A percentile compares a stretch with the other conserved stretches of the same genome.
Evolutionary conservation across 1,140 invertebrate species (phyloP).

Genomic region (Planococcus citri): DNA sequence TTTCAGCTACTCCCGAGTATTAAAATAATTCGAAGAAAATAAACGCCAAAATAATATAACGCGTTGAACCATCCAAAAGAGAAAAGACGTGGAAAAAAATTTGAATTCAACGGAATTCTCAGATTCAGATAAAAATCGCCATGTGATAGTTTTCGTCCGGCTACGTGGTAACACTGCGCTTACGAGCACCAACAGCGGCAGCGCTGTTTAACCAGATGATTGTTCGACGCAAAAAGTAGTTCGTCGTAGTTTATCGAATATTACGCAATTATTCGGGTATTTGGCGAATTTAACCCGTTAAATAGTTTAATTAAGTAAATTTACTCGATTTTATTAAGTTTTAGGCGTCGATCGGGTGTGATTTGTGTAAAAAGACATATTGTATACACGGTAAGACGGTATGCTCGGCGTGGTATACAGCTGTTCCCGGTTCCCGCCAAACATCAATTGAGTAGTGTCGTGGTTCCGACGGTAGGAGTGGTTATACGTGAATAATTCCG

Average conservation of each 20-base stretch:
- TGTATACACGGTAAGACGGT: not conserved
- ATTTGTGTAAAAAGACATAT: not conserved
- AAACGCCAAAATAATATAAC: no score
- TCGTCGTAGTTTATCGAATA: not conserved
- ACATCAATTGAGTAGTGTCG: slow-evolving; percentile 40
- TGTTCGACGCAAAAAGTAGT: not conserved
- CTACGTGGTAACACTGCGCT: not conserved
- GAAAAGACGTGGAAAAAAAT: no score
- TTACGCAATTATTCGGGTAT: not conserved
- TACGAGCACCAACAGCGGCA: not conserved
- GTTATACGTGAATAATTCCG: slow-evolving; percentile 18
- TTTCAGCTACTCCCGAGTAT: no score
- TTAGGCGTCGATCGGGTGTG: not conserved
- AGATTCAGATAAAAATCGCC: not conserved
- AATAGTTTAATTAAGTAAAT: no score
- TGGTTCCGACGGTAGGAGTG: slow-evolving; percentile 27
- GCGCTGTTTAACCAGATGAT: not conserved
- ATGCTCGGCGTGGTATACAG: slow-evolving; percentile 38
- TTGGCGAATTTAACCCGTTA: not conserved
- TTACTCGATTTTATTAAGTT: no score
- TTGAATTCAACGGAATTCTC: no score
- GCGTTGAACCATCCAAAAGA: no score
- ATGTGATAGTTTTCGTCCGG: not conserved
- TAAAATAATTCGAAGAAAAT: no score
- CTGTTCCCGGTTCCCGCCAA: slow-evolving; percentile 48